Evolutionary conservation across 2,888 invertebrate species (phyloP).

Genomic region (Pristionchus maxplancki): DNA sequence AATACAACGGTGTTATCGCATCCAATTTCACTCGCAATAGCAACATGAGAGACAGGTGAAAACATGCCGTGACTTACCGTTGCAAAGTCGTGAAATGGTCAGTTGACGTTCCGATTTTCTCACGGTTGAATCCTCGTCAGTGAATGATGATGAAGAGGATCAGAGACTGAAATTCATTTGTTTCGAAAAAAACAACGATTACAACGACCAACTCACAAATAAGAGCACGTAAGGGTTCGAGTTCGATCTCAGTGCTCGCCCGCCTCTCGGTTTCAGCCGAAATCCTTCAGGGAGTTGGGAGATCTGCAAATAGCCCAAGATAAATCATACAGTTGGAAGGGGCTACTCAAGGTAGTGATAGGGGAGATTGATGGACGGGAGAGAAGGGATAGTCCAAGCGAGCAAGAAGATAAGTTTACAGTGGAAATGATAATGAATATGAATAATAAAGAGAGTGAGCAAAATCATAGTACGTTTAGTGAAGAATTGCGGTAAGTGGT

Average conservation of each 20-base stretch:
- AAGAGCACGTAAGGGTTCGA: not conserved
- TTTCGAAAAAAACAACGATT: not conserved
- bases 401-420: not conserved
- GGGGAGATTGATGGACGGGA: conserved; percentile 5
- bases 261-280: not conserved
- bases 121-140: conserved; percentile 6
- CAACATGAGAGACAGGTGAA: not conserved
- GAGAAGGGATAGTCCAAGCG: not conserved
- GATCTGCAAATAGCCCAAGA: conserved; percentile 30
- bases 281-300: not conserved
- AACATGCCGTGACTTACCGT: not conserved
- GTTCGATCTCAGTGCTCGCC: not conserved
- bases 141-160: conserved; percentile 16
- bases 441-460: not conserved
- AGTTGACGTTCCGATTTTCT: not conserved
- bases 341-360: conserved; percentile 20
- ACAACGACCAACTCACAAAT: not conserved
- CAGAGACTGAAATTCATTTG: not conserved
- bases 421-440: not conserved
- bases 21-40: not conserved
- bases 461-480: not conserved
- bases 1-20: not conserved
- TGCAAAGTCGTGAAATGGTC: not conserved
- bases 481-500: not conserved
- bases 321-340: conserved; percentile 18